Conservation (phyloP, 1,140 invertebrate species). For the Zaprionus lachaisei region DNA sequence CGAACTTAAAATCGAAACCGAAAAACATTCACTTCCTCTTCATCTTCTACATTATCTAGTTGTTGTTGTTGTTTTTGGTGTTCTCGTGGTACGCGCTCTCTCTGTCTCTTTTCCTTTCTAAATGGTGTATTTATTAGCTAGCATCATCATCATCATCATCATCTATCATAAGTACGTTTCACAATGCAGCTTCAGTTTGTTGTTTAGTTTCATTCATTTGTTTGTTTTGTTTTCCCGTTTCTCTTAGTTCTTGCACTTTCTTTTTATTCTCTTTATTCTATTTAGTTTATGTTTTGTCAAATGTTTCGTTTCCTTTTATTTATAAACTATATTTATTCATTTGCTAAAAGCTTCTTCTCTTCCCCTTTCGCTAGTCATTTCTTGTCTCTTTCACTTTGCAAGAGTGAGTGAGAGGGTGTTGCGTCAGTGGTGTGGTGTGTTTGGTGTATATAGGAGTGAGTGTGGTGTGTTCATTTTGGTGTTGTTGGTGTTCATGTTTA, state of each 20-base stretch:
- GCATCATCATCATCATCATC: slow-evolving; percentile 34
- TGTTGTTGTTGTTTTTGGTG: slow-evolving; percentile 26
- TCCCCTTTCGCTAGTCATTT: slow-evolving; percentile 42
- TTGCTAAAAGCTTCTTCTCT: slow-evolving; percentile 60
- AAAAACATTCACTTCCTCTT: background rate
- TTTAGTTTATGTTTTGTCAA: slow-evolving; percentile 10
- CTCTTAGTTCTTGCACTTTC: background rate
- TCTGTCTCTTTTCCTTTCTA: slow-evolving; percentile 1
- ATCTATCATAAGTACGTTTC: slow-evolving; percentile 78
- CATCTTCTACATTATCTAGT: slow-evolving; percentile 19
- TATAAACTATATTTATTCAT: slow-evolving; percentile 44
- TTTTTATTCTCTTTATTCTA: slow-evolving; percentile 8
- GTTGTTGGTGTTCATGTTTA: slow-evolving; percentile 17
- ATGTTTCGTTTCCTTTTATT: slow-evolving; percentile 9
- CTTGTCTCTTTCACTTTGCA: slow-evolving; percentile 22
- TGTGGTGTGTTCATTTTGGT: slow-evolving; percentile 22
- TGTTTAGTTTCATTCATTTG: slow-evolving; percentile 16
- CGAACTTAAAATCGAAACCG: slow-evolving; percentile 22
- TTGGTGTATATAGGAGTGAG: slow-evolving; percentile 6
- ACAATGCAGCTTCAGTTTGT: slow-evolving; percentile 68
- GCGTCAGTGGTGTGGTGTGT: slow-evolving; percentile 12
- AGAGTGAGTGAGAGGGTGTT: background rate
- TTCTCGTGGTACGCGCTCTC: slow-evolving; percentile 7
- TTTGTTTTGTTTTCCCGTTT: slow-evolving; percentile 5
- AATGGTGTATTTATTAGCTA: slow-evolving; percentile 59